phyloP scores from a whole-genome alignment of 1,140 invertebrate species.

The Penaeus indicus region DNA sequence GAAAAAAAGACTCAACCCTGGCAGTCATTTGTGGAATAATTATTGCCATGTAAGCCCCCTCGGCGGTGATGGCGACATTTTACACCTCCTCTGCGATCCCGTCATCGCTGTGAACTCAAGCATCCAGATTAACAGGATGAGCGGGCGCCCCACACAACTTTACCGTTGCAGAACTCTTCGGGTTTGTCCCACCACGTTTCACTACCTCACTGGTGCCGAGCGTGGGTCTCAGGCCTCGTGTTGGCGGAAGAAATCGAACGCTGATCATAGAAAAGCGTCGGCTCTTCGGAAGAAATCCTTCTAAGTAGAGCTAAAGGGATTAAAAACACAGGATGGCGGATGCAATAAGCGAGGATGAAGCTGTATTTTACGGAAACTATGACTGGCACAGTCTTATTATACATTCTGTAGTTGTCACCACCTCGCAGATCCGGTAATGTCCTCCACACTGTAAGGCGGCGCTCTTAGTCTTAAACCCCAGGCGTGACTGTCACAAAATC shows the following conservation, averaged over 20 bases:
- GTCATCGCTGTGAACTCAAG: slow-evolving; percentile 47
- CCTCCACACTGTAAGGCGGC: slow-evolving; percentile 19
- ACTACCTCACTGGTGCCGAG: no score
- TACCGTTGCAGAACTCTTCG: slow-evolving; percentile 36
- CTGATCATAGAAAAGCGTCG: no score
- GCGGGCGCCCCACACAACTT: not conserved
- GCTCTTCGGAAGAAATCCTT: slow-evolving; percentile 1
- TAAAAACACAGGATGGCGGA: slow-evolving; percentile 31
- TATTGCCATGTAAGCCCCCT: slow-evolving; percentile 38
- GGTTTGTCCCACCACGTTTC: not conserved
- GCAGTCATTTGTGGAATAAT: slow-evolving; percentile 50
- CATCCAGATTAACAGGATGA: slow-evolving; percentile 43
- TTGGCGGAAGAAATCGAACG: no score
- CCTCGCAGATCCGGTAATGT: slow-evolving; percentile 51
- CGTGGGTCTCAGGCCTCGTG: no score
- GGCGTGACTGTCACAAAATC: not conserved
- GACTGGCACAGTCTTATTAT: slow-evolving; percentile 40
- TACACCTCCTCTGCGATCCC: slow-evolving; percentile 24
- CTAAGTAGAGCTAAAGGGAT: slow-evolving; percentile 34
- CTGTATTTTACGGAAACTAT: slow-evolving; percentile 37
- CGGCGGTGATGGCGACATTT: slow-evolving; percentile 40
- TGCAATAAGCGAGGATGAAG: slow-evolving; percentile 36
- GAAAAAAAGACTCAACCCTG: not conserved
- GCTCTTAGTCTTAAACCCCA: slow-evolving; percentile 1
- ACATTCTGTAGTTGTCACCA: slow-evolving; percentile 48